A percentile compares a stretch with the other conserved stretches of the same genome.
Conservation (phyloP, 2,888 invertebrate species). For the Troides helena region DNA sequence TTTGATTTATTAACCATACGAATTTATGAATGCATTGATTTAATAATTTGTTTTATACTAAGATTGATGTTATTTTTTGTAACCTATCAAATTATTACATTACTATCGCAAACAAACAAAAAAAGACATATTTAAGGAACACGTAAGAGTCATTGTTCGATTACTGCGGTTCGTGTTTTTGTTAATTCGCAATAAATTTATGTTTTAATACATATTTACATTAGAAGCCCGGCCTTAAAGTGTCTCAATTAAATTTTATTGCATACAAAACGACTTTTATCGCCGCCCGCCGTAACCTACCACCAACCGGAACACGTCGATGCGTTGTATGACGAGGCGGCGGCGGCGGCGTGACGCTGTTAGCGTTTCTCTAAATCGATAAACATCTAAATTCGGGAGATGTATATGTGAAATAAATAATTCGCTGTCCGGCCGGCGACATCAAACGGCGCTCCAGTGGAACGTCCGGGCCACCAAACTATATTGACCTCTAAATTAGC, state of each 20-base stretch:
- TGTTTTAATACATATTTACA: slow-evolving; percentile 6
- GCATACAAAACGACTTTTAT: slow-evolving; percentile 28
- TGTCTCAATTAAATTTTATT: slow-evolving; percentile 19
- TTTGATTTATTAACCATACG: slow-evolving; percentile 24
- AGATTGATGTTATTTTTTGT: slow-evolving; percentile 1
- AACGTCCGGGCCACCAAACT: slow-evolving; percentile 27
- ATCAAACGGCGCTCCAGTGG: slow-evolving; percentile 56
- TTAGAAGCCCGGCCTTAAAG: slow-evolving; percentile 4
- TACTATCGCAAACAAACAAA: neutral
- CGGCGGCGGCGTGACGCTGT: slow-evolving; percentile 58
- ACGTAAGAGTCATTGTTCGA: neutral
- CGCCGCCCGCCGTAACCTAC: slow-evolving; percentile 21
- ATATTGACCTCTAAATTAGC: slow-evolving; percentile 41
- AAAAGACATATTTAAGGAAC: neutral
- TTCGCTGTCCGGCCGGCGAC: slow-evolving; percentile 59
- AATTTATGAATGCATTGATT: slow-evolving; percentile 23
- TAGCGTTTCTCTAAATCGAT: slow-evolving; percentile 72
- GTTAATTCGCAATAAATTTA: neutral
- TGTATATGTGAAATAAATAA: slow-evolving; percentile 68
- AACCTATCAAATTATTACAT: neutral
- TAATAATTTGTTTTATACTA: slow-evolving; percentile 8
- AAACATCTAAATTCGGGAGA: slow-evolving; percentile 68
- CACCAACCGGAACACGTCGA: slow-evolving; percentile 16
- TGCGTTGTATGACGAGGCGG: slow-evolving; percentile 9
- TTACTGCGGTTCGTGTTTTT: neutral